These are phyloP conservation scores for Bibio marci DNA, from an alignment of 2,888 invertebrate species.

Conservation along the genomic window DNA sequence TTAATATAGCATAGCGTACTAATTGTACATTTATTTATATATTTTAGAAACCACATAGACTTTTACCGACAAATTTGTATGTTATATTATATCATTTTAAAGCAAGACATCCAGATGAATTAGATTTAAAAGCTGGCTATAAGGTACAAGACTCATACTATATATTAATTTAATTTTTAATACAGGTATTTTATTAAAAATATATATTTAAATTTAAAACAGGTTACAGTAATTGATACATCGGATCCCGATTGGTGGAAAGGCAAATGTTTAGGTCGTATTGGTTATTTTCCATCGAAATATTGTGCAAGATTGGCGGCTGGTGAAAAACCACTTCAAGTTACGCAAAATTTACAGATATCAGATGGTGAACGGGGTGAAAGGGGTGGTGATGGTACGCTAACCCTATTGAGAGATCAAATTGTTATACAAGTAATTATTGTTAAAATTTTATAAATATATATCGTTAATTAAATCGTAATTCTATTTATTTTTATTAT, in stretches of 20 bases:
- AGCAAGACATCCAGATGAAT: slow-evolving; percentile 81
- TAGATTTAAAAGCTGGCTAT: slow-evolving; percentile 85
- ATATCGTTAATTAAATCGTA: no score
- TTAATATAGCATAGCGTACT: no score
- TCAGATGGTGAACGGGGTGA: slow-evolving; percentile 54
- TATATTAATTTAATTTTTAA: background rate
- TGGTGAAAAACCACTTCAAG: slow-evolving; percentile 81
- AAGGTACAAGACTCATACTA: slow-evolving; percentile 23
- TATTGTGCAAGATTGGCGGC: slow-evolving; percentile 83
- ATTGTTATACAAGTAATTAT: slow-evolving; percentile 59
- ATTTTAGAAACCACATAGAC: slow-evolving; percentile 60
- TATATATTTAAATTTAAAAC: slow-evolving; percentile 13
- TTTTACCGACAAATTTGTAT: slow-evolving; percentile 80
- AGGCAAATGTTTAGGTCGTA: slow-evolving; percentile 78
- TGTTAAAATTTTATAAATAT: background rate
- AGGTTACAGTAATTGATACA: slow-evolving; percentile 84
- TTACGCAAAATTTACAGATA: slow-evolving; percentile 72
- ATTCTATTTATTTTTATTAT: no score
- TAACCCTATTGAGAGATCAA: slow-evolving; percentile 77
- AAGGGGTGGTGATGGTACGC: slow-evolving; percentile 41
- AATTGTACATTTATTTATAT: background rate
- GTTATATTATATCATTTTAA: slow-evolving; percentile 92
- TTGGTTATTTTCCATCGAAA: slow-evolving; percentile 88
- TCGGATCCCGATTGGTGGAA: slow-evolving; percentile 97
- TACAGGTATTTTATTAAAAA: background rate